Percentiles rank a stretch among this genome's conserved stretches.
These are phyloP conservation scores for Coryphaenoides rupestris DNA, from an alignment of 2,113 vertebrate species.

Conservation along the genomic window DNA sequence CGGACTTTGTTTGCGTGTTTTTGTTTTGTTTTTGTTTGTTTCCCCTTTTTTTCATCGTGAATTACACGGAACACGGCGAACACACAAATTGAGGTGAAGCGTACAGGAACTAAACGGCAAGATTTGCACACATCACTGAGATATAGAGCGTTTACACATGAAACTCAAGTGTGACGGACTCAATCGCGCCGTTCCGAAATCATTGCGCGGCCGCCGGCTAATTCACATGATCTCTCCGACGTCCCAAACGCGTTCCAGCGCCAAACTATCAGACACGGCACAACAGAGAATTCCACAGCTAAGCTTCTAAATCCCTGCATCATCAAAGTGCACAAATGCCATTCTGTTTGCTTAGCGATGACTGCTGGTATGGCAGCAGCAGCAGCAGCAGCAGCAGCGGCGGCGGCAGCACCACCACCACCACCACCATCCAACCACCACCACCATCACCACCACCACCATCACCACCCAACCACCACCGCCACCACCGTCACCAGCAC, in stretches of 20 bases:
- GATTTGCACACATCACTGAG: too few species aligned
- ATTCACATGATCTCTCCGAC: constrained; percentile 29
- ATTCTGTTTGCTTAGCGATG: constrained; percentile 60
- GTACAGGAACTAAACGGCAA: too few species aligned
- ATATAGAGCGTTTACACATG: background rate
- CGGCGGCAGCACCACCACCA: too few species aligned
- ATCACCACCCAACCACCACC: too few species aligned
- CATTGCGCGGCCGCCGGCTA: constrained; percentile 38
- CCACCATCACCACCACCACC: too few species aligned
- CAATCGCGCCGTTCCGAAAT: background rate
- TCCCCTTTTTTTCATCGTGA: too few species aligned
- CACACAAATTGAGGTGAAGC: too few species aligned
- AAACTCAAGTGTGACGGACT: constrained; percentile 11
- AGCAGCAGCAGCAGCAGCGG: too few species aligned
- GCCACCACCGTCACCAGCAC: too few species aligned
- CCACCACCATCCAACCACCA: too few species aligned
- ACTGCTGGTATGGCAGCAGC: constrained; percentile 37
- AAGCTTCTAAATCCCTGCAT: constrained; percentile 65
- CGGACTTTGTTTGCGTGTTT: constrained; percentile 38
- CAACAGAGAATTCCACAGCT: constrained; percentile 62
- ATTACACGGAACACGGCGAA: too few species aligned
- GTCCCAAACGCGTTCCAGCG: constrained; percentile 15
- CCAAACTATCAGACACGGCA: constrained; percentile 41
- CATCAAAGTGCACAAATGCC: constrained; percentile 64
- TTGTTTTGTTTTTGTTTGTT: constrained; percentile 14